Evolutionary conservation across 1,140 invertebrate genomes (phyloP).

Genomic region (Plodia interpunctella): DNA sequence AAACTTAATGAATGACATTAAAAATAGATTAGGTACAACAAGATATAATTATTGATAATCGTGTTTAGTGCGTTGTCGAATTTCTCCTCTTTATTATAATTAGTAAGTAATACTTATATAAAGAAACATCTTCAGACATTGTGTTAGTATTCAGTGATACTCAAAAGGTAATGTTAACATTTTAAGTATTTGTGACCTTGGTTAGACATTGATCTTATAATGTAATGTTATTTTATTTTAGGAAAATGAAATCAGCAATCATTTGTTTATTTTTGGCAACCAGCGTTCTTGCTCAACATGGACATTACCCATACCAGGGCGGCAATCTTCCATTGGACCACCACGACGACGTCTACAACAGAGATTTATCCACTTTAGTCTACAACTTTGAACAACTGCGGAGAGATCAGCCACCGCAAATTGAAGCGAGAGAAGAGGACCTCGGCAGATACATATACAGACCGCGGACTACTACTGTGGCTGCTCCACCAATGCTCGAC

Average conservation of each 20-base stretch:
- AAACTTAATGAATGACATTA: neutral
- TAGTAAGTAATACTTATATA: neutral
- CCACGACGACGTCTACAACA: constrained; percentile 26
- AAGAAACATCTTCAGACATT: neutral
- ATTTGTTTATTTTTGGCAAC: constrained; percentile 16
- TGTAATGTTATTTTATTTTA: constrained; percentile 20
- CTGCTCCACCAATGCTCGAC: neutral
- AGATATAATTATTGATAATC: neutral
- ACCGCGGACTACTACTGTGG: constrained; percentile 13
- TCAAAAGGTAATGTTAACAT: constrained; percentile 12
- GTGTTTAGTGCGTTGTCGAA: neutral
- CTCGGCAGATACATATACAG: constrained; percentile 34
- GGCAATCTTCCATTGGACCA: constrained; percentile 14
- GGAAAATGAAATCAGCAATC: constrained; percentile 19
- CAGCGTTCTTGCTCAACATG: constrained; percentile 14
- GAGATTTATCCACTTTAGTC: constrained; percentile 22
- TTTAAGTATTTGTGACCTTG: no score
- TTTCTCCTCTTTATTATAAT: neutral
- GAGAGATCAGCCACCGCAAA: constrained; percentile 27
- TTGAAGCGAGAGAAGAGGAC: constrained; percentile 34
- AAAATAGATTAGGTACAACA: neutral
- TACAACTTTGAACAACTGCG: constrained; percentile 36
- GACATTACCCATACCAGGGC: neutral
- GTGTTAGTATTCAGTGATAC: neutral
- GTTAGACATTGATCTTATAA: no score